phyloP scores from a whole-genome alignment of 2,888 invertebrate species.

The Drosophila mettleri region DNA sequence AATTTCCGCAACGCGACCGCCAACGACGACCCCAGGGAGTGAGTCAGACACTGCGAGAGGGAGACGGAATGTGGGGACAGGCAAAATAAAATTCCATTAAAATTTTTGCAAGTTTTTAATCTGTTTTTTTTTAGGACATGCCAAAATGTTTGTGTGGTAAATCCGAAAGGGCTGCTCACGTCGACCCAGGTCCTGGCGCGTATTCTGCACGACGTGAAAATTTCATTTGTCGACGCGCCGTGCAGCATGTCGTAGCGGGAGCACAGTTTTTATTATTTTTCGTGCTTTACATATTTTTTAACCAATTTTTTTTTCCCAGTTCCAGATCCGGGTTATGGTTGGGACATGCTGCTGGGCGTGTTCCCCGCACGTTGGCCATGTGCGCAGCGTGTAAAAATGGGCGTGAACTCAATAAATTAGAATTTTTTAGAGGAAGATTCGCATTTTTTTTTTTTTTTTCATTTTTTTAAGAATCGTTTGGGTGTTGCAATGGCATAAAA shows the following conservation, averaged over 20 bases:
- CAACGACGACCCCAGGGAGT: constrained; percentile 42
- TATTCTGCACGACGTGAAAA: constrained; percentile 68
- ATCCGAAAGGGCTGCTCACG: constrained; percentile 55
- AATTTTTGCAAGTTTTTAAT: constrained; percentile 57
- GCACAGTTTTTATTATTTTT: constrained; percentile 33
- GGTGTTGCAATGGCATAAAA: constrained; percentile 15
- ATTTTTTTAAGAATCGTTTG: constrained; percentile 6
- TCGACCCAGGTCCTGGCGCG: constrained; percentile 56
- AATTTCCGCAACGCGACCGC: constrained; percentile 70
- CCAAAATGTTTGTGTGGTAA: constrained; percentile 78
- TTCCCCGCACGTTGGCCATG: constrained; percentile 33
- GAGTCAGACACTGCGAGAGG: background rate
- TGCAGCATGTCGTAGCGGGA: constrained; percentile 28
- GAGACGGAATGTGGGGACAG: background rate
- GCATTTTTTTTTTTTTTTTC: constrained; percentile 2
- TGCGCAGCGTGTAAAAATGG: constrained; percentile 70
- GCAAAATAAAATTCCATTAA: constrained; percentile 77
- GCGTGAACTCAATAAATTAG: constrained; percentile 73
- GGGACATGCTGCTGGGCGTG: constrained; percentile 33
- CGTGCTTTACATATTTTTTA: constrained; percentile 47
- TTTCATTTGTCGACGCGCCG: constrained; percentile 72
- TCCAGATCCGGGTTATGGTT: constrained; percentile 46
- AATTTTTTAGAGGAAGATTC: constrained; percentile 53
- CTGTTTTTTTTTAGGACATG: constrained; percentile 30
- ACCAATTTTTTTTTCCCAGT: constrained; percentile 31